A percentile compares a stretch with the other conserved stretches of the same genome.
Conservation (phyloP, 2,888 invertebrate species). For the Spialia ferax region DNA sequence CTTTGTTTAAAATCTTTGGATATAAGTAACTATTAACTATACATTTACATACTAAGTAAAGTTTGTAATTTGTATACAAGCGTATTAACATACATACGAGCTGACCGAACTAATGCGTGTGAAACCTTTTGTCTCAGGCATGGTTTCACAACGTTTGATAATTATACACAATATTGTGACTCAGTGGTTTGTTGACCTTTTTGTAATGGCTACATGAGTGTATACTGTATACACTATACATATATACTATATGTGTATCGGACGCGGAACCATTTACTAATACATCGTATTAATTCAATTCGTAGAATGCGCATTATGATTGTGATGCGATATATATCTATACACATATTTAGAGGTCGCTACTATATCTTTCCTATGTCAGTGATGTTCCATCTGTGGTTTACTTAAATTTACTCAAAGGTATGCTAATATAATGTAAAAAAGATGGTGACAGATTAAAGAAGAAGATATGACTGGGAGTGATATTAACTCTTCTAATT, state of each 20-base stretch:
- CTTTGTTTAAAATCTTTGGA: conserved; percentile 4
- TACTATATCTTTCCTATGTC: no score
- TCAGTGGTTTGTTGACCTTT: conserved; percentile 5
- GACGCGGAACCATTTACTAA: neutral
- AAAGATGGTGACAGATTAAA: no score
- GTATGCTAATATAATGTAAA: no score
- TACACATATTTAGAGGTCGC: no score
- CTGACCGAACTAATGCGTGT: conserved; percentile 39
- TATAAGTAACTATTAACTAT: no score
- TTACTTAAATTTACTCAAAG: no score
- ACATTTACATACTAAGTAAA: neutral
- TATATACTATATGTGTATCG: conserved; percentile 1
- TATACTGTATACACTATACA: no score
- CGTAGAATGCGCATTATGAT: neutral
- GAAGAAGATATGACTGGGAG: no score
- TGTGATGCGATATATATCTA: no score
- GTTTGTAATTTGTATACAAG: no score
- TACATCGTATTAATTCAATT: neutral
- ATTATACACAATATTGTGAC: conserved; percentile 9
- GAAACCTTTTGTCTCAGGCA: conserved; percentile 20
- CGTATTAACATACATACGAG: neutral
- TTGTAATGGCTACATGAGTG: neutral
- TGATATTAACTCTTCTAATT: no score
- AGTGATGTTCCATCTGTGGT: no score
- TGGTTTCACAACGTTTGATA: conserved; percentile 1